Evolutionary conservation across 2,888 invertebrate genomes (phyloP).

Genomic region (Oscheius myriophilus): DNA sequence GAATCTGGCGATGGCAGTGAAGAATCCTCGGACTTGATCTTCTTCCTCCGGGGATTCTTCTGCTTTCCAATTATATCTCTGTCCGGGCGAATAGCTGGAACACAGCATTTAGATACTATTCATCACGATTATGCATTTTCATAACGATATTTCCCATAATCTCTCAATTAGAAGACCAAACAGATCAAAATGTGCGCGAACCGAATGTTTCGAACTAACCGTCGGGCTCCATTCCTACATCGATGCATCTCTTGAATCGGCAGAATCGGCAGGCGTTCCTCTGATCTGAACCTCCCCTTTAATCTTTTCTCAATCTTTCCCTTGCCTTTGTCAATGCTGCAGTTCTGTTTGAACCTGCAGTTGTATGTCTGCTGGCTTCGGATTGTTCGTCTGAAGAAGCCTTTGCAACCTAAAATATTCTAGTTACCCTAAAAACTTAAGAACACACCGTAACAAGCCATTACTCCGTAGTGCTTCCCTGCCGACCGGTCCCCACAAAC

Average conservation of each 20-base stretch:
- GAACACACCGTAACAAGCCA: slow-evolving; percentile 67
- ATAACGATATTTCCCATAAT: too few species aligned
- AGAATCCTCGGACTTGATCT: slow-evolving; percentile 59
- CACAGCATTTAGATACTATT: background rate
- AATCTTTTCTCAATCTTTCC: background rate
- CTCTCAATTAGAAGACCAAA: too few species aligned
- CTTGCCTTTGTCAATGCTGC: slow-evolving; percentile 63
- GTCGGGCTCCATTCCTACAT: slow-evolving; percentile 68
- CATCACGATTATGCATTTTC: too few species aligned
- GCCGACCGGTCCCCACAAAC: slow-evolving; percentile 67
- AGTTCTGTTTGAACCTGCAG: slow-evolving; percentile 64
- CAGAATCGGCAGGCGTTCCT: slow-evolving; percentile 68
- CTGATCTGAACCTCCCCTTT: slow-evolving; percentile 57
- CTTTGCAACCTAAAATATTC: slow-evolving; percentile 52
- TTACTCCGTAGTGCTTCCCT: slow-evolving; percentile 67
- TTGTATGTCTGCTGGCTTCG: slow-evolving; percentile 63
- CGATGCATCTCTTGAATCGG: slow-evolving; percentile 67
- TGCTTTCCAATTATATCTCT: slow-evolving; percentile 69
- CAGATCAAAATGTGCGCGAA: too few species aligned
- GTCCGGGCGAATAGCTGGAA: slow-evolving; percentile 68
- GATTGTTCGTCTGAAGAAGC: slow-evolving; percentile 68
- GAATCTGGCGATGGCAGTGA: slow-evolving; percentile 56
- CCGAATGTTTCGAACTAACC: slow-evolving; percentile 31
- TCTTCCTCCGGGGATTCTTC: slow-evolving; percentile 68
- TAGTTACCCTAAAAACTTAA: background rate